These are phyloP conservation scores for Nothura maculosa DNA, from an alignment of 2,797 vertebrate species.

Conservation along the genomic window DNA sequence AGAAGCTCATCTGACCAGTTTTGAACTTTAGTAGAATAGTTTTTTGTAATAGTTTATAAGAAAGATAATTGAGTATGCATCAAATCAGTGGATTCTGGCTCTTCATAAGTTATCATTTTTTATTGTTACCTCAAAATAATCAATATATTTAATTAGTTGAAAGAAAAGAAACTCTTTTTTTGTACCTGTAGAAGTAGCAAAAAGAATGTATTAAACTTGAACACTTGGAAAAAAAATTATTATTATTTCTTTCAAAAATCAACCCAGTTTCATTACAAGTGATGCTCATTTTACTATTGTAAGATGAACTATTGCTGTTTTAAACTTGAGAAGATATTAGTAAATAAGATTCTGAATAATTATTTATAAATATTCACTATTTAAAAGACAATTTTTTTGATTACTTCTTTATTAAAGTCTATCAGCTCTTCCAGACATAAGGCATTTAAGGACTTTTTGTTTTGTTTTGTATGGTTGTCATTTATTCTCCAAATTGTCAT, in stretches of 20 bases:
- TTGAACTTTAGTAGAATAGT: slow-evolving; percentile 23
- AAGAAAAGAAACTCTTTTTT: background rate
- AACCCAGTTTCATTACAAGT: background rate
- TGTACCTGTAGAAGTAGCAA: background rate
- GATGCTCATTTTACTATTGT: background rate
- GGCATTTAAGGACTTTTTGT: too few species aligned
- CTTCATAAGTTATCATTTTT: slow-evolving; percentile 46
- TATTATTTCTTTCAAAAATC: background rate
- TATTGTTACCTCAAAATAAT: background rate
- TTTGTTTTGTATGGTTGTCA: too few species aligned
- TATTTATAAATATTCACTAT: background rate
- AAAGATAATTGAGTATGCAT: slow-evolving; percentile 8
- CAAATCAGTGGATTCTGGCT: slow-evolving; percentile 27
- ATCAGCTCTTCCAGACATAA: too few species aligned
- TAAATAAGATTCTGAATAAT: background rate
- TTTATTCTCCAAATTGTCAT: too few species aligned
- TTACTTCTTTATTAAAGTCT: background rate
- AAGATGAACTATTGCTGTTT: background rate
- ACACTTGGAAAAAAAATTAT: background rate
- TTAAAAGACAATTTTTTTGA: background rate
- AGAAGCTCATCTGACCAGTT: background rate
- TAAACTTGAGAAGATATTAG: background rate
- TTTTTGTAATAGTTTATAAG: slow-evolving; percentile 7
- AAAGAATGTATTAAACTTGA: background rate
- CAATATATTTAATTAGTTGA: accelerated